phyloP scores from a whole-genome alignment of 2,797 vertebrate genomes.

The Cynodonichthys magdalenae region DNA sequence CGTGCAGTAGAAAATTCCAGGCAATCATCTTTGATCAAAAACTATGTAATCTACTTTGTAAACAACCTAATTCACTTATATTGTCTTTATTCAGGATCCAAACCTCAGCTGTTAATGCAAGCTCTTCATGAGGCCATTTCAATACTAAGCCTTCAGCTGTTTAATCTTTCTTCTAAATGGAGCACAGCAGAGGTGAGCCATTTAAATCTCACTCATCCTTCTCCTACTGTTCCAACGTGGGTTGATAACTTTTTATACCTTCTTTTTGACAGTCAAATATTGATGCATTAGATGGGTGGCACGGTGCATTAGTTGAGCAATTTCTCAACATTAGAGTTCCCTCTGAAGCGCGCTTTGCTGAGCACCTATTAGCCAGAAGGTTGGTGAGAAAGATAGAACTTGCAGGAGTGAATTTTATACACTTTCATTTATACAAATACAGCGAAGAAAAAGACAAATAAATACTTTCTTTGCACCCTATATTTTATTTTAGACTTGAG shows the following conservation, averaged over 20 bases:
- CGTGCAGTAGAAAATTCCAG: slow-evolving; percentile 7
- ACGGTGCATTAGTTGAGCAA: slow-evolving; percentile 68
- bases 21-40: slow-evolving; percentile 31
- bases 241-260: slow-evolving; percentile 26
- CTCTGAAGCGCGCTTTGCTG: slow-evolving; percentile 64
- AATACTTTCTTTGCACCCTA: neutral
- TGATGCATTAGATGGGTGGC: slow-evolving; percentile 21
- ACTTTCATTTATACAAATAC: neutral
- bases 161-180: slow-evolving; percentile 72
- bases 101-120: slow-evolving; percentile 66
- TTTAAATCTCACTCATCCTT: slow-evolving; percentile 29
- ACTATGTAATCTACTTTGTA: slow-evolving; percentile 38
- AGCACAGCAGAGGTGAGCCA: slow-evolving; percentile 61
- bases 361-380: slow-evolving; percentile 74
- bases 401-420: neutral
- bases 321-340: slow-evolving; percentile 77
- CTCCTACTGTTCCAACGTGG: neutral
- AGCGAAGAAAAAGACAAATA: neutral
- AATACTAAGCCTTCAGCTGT: slow-evolving; percentile 75
- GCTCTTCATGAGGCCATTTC: slow-evolving; percentile 79
- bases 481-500: slow-evolving; percentile 70
- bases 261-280: slow-evolving; percentile 49
- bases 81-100: slow-evolving; percentile 58
- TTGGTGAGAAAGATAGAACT: slow-evolving; percentile 43
- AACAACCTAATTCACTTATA: slow-evolving; percentile 17